These are phyloP conservation scores for Linnaemya tessellans DNA, from an alignment of 2,888 invertebrate species.

Conservation along the genomic window DNA sequence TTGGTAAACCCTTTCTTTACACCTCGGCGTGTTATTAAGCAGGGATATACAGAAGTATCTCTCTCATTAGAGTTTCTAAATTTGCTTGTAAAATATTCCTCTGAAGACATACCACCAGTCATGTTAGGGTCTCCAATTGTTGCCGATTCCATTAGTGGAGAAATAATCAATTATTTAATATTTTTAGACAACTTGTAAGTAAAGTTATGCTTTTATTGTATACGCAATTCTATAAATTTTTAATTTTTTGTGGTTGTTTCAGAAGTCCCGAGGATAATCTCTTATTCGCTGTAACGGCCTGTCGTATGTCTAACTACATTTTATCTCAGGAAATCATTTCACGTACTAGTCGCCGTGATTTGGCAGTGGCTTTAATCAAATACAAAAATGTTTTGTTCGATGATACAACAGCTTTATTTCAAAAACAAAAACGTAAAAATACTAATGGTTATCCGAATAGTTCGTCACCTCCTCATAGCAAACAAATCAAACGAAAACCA, in stretches of 20 bases:
- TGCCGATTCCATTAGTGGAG: constrained; percentile 80
- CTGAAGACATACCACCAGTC: constrained; percentile 79
- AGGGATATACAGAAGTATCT: constrained; percentile 77
- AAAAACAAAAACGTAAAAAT: constrained; percentile 69
- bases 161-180: constrained; percentile 80
- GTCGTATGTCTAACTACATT: constrained; percentile 81
- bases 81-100: constrained; percentile 81
- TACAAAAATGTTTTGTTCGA: constrained; percentile 82
- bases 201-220: background rate
- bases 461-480: background rate
- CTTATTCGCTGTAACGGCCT: constrained; percentile 80
- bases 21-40: constrained; percentile 75
- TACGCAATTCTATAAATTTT: background rate
- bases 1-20: constrained; percentile 78
- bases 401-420: constrained; percentile 77
- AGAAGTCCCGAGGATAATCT: constrained; percentile 79
- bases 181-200: constrained; percentile 79
- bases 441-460: constrained; percentile 31
- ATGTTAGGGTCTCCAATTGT: constrained; percentile 81
- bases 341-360: constrained; percentile 77
- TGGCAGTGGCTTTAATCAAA: constrained; percentile 79
- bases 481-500: constrained; percentile 37
- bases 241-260: background rate
- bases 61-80: constrained; percentile 81
- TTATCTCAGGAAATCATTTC: constrained; percentile 78